Conservation (phyloP, 2,888 invertebrate genomes). For the Diadegma fenestrale region DNA sequence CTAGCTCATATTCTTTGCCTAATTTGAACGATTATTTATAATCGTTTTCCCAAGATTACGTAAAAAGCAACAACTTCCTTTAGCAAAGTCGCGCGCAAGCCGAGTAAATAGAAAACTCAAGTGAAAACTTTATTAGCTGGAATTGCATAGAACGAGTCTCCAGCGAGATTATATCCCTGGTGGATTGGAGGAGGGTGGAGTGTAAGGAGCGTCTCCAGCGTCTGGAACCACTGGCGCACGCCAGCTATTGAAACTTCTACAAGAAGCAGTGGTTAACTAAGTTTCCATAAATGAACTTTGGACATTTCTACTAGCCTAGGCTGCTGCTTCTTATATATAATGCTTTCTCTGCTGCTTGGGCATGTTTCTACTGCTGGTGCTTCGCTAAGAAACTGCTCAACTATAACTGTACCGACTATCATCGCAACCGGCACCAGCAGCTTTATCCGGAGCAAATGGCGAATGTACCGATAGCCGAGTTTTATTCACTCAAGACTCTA, state of each 20-base stretch:
- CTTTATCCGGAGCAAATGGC: slow-evolving; percentile 36
- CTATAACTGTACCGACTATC: slow-evolving; percentile 51
- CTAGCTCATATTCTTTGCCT: slow-evolving; percentile 11
- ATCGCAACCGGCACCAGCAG: slow-evolving; percentile 31
- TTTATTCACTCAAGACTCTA: slow-evolving; percentile 2
- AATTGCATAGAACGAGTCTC: slow-evolving; percentile 75
- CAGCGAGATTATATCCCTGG: slow-evolving; percentile 78
- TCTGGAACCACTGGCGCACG: slow-evolving; percentile 59
- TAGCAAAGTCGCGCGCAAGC: slow-evolving; percentile 68
- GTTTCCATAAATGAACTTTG: slow-evolving; percentile 78
- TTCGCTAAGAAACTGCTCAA: slow-evolving; percentile 31
- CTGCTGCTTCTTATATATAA: slow-evolving; percentile 2
- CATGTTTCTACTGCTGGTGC: slow-evolving; percentile 48
- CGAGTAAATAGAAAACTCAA: slow-evolving; percentile 79
- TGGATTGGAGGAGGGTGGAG: neutral
- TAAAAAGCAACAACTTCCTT: slow-evolving; percentile 58
- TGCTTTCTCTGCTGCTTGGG: slow-evolving; percentile 28
- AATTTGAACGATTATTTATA: slow-evolving; percentile 25
- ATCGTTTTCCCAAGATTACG: slow-evolving; percentile 37
- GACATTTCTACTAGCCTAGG: slow-evolving; percentile 69
- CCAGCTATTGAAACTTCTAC: slow-evolving; percentile 78
- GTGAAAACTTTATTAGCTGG: slow-evolving; percentile 79
- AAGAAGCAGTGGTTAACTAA: slow-evolving; percentile 77
- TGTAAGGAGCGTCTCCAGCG: slow-evolving; percentile 16
- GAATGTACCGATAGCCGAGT: slow-evolving; percentile 9